Percentiles rank a stretch among this genome's conserved stretches.
These are phyloP conservation scores for Luehdorfia chinensis DNA, from an alignment of 1,140 invertebrate species.

Conservation along the genomic window DNA sequence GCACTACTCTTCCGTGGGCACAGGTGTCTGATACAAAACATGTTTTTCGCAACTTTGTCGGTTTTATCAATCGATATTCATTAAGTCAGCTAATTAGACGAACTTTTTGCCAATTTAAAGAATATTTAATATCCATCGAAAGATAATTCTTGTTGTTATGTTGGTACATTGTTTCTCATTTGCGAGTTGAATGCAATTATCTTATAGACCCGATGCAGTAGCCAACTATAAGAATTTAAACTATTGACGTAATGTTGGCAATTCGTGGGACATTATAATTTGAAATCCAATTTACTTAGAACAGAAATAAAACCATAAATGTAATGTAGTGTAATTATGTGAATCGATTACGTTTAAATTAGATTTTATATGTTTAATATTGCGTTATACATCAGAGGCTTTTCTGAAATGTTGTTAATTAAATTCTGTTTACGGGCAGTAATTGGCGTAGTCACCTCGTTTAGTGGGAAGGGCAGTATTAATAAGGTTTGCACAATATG, in stretches of 20 bases:
- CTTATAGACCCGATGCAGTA: not conserved
- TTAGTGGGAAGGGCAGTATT: too few relatives aligned
- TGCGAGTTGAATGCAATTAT: not conserved
- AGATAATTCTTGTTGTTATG: not conserved
- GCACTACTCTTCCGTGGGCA: conserved; percentile 1
- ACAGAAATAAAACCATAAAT: too few relatives aligned
- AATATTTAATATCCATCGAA: not conserved
- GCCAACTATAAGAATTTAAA: not conserved
- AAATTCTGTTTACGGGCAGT: too few relatives aligned
- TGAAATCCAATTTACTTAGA: too few relatives aligned
- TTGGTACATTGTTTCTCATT: not conserved
- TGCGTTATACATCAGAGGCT: too few relatives aligned
- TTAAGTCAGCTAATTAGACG: conserved; percentile 13
- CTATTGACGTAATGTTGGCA: not conserved
- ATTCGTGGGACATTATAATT: too few relatives aligned
- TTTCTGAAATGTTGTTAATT: too few relatives aligned
- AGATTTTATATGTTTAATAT: too few relatives aligned
- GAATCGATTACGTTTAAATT: too few relatives aligned
- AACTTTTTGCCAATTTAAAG: conserved; percentile 1
- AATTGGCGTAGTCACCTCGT: too few relatives aligned
- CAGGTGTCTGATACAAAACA: conserved; percentile 10
- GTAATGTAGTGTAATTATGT: too few relatives aligned
- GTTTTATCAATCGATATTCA: conserved; percentile 15
- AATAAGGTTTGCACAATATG: too few relatives aligned
- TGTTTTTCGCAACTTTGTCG: conserved; percentile 4